Evolutionary conservation across 1,140 invertebrate species (phyloP).

Genomic region (Saccostrea glomerata): DNA sequence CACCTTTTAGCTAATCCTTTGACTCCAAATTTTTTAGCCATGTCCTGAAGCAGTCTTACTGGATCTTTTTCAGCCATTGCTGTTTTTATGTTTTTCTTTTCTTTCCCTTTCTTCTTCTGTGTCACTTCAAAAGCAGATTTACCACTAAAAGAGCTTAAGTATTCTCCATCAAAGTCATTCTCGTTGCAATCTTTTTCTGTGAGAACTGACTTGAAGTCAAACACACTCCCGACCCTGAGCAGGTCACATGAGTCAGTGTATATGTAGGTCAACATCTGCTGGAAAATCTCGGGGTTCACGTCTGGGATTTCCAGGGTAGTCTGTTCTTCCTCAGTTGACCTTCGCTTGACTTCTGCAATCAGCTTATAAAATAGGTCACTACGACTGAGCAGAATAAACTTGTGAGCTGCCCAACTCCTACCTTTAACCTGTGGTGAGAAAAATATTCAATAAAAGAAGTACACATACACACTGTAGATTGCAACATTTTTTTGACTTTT

Average conservation of each 20-base stretch:
- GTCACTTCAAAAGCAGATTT: conserved; percentile 82
- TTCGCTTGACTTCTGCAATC: conserved; percentile 57
- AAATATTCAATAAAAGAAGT: neutral
- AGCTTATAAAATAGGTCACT: conserved; percentile 73
- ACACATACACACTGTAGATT: neutral
- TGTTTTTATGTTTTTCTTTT: conserved; percentile 48
- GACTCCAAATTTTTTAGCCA: conserved; percentile 79
- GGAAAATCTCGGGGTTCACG: conserved; percentile 83
- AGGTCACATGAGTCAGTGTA: conserved; percentile 86
- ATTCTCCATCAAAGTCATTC: conserved; percentile 72
- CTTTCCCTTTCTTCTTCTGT: conserved; percentile 72
- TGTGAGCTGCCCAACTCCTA: conserved; percentile 73
- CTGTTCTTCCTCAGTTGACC: conserved; percentile 49
- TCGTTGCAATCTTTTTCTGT: conserved; percentile 51
- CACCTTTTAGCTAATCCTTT: conserved; percentile 62
- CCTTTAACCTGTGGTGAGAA: conserved; percentile 80
- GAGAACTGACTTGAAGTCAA: conserved; percentile 54
- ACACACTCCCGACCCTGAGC: conserved; percentile 79
- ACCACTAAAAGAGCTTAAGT: conserved; percentile 54
- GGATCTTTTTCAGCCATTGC: conserved; percentile 64
- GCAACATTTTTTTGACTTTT: no score
- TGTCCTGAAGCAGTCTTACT: conserved; percentile 82
- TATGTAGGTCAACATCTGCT: conserved; percentile 84
- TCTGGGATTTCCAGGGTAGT: conserved; percentile 60
- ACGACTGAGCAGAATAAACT: conserved; percentile 71